Evolutionary conservation across 2,797 vertebrate genomes (phyloP), one percentile per base, ranked within the genome.

Genomic region (Muscicapa striata): DNA sequence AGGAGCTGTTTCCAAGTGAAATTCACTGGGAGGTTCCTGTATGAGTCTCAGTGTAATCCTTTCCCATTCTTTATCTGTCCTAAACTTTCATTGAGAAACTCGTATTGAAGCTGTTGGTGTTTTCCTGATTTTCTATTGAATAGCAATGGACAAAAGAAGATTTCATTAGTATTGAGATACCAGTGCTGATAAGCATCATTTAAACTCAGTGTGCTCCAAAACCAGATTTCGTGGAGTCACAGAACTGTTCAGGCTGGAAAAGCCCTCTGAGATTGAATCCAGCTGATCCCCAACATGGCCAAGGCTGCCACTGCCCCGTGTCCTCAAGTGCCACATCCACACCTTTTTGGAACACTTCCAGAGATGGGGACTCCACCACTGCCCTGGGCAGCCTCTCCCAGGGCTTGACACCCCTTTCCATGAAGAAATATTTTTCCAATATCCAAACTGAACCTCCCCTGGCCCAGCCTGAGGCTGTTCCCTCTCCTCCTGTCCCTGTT

Each of bases 401-500:
- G 43, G 36, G 36, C 30, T 49, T 13, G 49, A 57, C 14, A 18
- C 4, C 4, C 9, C 5, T 32, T 55, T 55, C 49, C 45, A 34
- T 27, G 70, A 32, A 14, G 6, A 43, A 43, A 23, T 34, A 23
- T 34, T 36, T 67, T 27, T 38, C 38, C 45, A 13, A 0, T 12
- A 19, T 32, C 52, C 36, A 18, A 1, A 2, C 32, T 36, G 15
- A 36, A 0, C 26, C 32, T 75, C 9, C 26, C 45, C 14, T 51
- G 43, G 22, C 36, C 1, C 52, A 84, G 18, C 17, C 1, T 32
- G 70, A 58, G 45, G 61, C 43, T 0, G 0, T 51, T 75, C 6
- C 36, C 36, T 51, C 52, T 75, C 6, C 0, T 51, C 61, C 61
- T 84, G 61, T 66, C 51, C 26, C 51, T 66, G 26, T 51, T 51